Base-by-base conservation (phyloP, 2,888 invertebrate genomes). In the Drosophila anomelani region DNA sequence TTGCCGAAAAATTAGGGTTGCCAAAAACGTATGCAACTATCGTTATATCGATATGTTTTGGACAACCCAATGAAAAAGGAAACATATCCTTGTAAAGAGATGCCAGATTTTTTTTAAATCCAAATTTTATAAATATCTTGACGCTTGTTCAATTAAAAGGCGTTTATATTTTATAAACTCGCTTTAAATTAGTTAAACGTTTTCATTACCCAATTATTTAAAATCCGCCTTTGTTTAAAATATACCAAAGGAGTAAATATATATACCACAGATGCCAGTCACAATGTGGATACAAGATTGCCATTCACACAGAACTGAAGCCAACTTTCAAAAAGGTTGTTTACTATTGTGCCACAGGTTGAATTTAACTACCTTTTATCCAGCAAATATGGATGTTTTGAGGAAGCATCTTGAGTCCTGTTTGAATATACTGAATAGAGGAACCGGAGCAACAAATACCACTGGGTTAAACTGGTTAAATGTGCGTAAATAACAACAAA, bases 401-500 rank as follows among this genome's bases (percentile, higher is more conserved):
- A 70, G 44, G 41, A 54, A 69, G 17, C 76, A 86, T 36, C 32
- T 86, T 2, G 62, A 76, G 12, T 47, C 57, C 13, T 84, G 84
- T 29, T 61, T 81, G 20, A 44, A 55, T 8, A 53, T 66, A 51
- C 38, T 84, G 0, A 20, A 75, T 43, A 44, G 38, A 12, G 26
- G 66, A 32, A 47, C 17, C 23, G 56, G 26, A 43, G 26, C 57
- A 44, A 55, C 43, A n/a, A 41, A 34, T 15, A 38, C 32, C 8
- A 81, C 80, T 46, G 82, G 84, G 53, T 75, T 88, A 38, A 73
- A 62, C 0, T 92, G 92, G 92, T 68, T 92, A 13, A 91, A 92
- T 78, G 90, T 90, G 67, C 32, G 53, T 44, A 12, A 10, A 34
- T 13, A 20, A 4, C 1, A 10, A 3, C 8, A 8, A 38, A 4